phyloP scores from a whole-genome alignment of 2,888 invertebrate species.

The Lasioglossum pauxillum region DNA sequence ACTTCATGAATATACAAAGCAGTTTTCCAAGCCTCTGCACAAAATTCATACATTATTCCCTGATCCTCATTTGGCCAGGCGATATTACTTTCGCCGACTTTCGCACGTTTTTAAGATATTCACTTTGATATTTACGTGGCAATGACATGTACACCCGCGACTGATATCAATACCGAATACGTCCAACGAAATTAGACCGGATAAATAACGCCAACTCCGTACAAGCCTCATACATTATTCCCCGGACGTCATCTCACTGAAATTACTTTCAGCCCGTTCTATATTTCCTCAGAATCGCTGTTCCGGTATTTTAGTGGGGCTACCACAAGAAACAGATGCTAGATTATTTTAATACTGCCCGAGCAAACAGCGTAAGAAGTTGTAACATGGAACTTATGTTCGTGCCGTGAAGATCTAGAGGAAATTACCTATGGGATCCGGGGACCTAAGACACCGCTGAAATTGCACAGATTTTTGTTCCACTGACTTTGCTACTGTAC shows the following conservation, averaged over 20 bases:
- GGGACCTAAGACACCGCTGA: not conserved
- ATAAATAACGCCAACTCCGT: too few species aligned
- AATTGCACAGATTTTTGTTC: not conserved
- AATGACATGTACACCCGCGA: not conserved
- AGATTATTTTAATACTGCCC: not conserved
- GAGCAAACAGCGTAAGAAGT: not conserved
- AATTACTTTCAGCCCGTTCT: not conserved
- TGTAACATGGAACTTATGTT: not conserved
- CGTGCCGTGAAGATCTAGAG: not conserved
- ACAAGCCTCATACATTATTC: not conserved
- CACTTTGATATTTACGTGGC: not conserved
- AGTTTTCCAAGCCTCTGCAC: not conserved
- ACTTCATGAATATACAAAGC: not conserved
- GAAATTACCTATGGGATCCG: constrained; percentile 6
- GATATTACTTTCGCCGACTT: not conserved
- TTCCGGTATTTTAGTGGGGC: not conserved
- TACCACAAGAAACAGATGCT: not conserved
- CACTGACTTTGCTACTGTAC: not conserved
- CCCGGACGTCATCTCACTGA: not conserved
- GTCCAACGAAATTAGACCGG: not conserved
- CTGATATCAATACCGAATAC: not conserved
- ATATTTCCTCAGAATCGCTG: not conserved
- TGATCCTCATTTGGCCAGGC: not conserved
- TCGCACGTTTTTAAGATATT: not conserved
- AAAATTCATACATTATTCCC: not conserved